phyloP scores from a whole-genome alignment of 2,888 invertebrate species.

The Pammene aurita region DNA sequence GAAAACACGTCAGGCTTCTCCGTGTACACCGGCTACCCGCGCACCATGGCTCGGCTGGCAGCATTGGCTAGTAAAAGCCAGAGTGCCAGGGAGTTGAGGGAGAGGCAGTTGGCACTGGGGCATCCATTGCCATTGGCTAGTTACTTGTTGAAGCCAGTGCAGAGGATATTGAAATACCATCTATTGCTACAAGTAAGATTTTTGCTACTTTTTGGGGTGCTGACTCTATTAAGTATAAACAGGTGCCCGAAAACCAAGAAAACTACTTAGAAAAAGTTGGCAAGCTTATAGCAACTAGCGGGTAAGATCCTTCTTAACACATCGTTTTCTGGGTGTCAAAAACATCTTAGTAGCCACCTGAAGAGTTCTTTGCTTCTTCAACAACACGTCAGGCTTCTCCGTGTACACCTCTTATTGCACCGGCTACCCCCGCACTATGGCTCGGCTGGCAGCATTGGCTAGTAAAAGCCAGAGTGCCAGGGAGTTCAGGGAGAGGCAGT shows the following conservation, averaged over 20 bases:
- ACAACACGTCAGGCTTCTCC: constrained; percentile 91
- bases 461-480: constrained; percentile 87
- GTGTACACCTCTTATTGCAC: constrained; percentile 97
- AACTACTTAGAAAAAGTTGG: too few species aligned
- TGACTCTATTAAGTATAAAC: too few species aligned
- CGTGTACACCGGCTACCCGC: constrained; percentile 96
- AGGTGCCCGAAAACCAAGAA: too few species aligned
- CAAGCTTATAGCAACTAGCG: too few species aligned
- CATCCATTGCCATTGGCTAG: constrained; percentile 96
- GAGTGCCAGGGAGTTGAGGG: constrained; percentile 87
- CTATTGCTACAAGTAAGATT: constrained; percentile 91
- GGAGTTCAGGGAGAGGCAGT: constrained; percentile 89
- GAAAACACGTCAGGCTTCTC: constrained; percentile 92
- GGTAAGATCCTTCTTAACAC: too few species aligned
- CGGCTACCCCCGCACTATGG: constrained; percentile 96
- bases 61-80: constrained; percentile 89
- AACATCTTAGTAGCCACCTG: too few species aligned
- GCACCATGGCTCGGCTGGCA: constrained; percentile 94
- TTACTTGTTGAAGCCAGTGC: constrained; percentile 97
- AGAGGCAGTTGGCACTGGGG: constrained; percentile 90
- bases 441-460: constrained; percentile 92
- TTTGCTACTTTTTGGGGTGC: neutral
- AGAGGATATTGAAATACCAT: constrained; percentile 98
- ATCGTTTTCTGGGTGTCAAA: too few species aligned
- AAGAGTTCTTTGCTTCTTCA: constrained; percentile 92